These are phyloP conservation scores for Drosophila neocordata DNA, from an alignment of 1,140 invertebrate species.

Conservation along the genomic window DNA sequence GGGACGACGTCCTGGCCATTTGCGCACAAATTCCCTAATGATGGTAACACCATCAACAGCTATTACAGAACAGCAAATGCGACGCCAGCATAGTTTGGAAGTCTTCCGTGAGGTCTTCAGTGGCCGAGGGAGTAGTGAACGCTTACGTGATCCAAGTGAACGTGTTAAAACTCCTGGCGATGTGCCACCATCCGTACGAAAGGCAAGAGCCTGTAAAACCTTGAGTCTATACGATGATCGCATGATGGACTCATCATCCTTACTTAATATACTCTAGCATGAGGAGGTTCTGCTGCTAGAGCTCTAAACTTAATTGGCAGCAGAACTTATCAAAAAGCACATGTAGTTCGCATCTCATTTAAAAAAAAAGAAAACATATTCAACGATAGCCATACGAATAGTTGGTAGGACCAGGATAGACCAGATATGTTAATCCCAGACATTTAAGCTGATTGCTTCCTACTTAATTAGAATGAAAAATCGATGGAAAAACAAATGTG, in stretches of 20 bases:
- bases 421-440: background rate
- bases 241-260: constrained; percentile 88
- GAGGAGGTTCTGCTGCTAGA: constrained; percentile 83
- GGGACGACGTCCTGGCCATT: constrained; percentile 62
- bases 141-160: constrained; percentile 88
- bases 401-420: background rate
- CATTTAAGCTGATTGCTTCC: background rate
- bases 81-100: constrained; percentile 86
- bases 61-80: constrained; percentile 68
- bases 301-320: constrained; percentile 58
- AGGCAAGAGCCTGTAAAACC: constrained; percentile 86
- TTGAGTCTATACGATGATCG: constrained; percentile 94
- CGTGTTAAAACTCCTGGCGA: constrained; percentile 92
- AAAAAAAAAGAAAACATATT: constrained; percentile 70
- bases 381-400: constrained; percentile 69
- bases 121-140: constrained; percentile 84
- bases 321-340: constrained; percentile 40
- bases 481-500: constrained; percentile 20
- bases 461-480: background rate
- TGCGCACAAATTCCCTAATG: constrained; percentile 66
- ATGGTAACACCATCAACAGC: constrained; percentile 42
- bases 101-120: constrained; percentile 88
- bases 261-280: constrained; percentile 83
- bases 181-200: constrained; percentile 89
- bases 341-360: constrained; percentile 60